Conservation (phyloP, 2,888 invertebrate genomes). For the Pseudanteris insignis region DNA sequence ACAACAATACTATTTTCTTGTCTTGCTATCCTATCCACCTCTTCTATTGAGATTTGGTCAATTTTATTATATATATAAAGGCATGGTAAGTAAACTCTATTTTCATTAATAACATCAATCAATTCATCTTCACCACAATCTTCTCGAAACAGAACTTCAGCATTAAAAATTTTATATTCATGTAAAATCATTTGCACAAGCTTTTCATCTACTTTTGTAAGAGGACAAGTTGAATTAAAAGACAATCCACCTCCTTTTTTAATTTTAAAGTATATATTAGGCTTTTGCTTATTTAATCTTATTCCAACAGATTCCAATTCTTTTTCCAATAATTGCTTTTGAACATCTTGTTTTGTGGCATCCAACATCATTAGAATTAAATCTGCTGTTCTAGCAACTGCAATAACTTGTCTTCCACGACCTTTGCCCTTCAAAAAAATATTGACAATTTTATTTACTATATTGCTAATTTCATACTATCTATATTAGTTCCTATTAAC, state of each 20-base stretch:
- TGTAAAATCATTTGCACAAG: conserved; percentile 97
- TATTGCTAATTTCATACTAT: no score
- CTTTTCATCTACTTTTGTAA: conserved; percentile 95
- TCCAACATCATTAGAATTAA: conserved; percentile 97
- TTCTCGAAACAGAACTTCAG: conserved; percentile 93
- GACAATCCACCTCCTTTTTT: conserved; percentile 99
- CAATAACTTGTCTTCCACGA: conserved; percentile 97
- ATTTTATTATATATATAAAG: conserved; percentile 99
- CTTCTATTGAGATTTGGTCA: conserved; percentile 99
- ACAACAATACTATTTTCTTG: conserved; percentile 90
- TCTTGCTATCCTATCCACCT: conserved; percentile 93
- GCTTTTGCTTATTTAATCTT: conserved; percentile 93
- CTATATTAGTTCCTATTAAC: no score
- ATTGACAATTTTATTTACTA: no score
- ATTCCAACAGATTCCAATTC: conserved; percentile 99
- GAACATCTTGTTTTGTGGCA: conserved; percentile 95
- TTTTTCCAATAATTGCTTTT: conserved; percentile 95
- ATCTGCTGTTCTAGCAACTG: conserved; percentile 97
- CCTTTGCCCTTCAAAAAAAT: conserved; percentile 99
- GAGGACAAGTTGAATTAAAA: conserved; percentile 93
- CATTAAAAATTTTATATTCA: conserved; percentile 97
- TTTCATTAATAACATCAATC: conserved; percentile 97
- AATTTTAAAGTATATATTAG: conserved; percentile 93
- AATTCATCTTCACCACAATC: conserved; percentile 96
- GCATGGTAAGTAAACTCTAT: conserved; percentile 85